A percentile compares a stretch with the other conserved stretches of the same genome.
Conservation (phyloP, 2,888 invertebrate genomes). For the Melanophora roralis region DNA sequence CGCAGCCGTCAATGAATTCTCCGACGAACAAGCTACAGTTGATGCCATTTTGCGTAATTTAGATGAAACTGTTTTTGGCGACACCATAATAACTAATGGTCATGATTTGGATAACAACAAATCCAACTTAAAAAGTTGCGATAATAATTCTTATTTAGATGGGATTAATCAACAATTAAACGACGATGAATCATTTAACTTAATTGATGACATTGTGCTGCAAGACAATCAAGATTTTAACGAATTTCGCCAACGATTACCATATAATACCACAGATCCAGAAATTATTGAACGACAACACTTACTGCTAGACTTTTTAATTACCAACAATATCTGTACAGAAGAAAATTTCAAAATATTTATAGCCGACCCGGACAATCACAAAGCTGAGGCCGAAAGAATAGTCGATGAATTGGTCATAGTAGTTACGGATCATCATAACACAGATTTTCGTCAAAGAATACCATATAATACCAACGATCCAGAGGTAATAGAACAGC, state of each 20-base stretch:
- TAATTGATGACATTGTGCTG: slow-evolving; percentile 54
- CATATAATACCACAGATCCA: slow-evolving; percentile 73
- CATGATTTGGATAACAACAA: not conserved
- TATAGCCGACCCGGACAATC: slow-evolving; percentile 74
- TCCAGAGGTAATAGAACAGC: slow-evolving; percentile 64
- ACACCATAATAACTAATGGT: slow-evolving; percentile 63
- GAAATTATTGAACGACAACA: slow-evolving; percentile 72
- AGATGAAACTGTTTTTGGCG: slow-evolving; percentile 69
- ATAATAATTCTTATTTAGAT: slow-evolving; percentile 34
- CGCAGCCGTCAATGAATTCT: slow-evolving; percentile 68
- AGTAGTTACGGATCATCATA: slow-evolving; percentile 67
- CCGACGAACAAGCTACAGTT: slow-evolving; percentile 74
- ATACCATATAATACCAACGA: slow-evolving; percentile 68
- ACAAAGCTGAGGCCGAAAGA: slow-evolving; percentile 73
- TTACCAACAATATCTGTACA: slow-evolving; percentile 74
- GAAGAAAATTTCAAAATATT: slow-evolving; percentile 75
- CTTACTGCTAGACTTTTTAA: slow-evolving; percentile 73
- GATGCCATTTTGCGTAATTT: slow-evolving; percentile 74
- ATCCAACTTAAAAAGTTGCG: not conserved
- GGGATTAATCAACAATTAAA: slow-evolving; percentile 45
- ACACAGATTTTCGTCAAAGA: slow-evolving; percentile 62
- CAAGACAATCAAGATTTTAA: slow-evolving; percentile 60
- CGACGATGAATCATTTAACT: slow-evolving; percentile 21
- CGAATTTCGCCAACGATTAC: slow-evolving; percentile 71
- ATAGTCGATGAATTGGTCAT: slow-evolving; percentile 73